Base-by-base conservation (phyloP, 2,888 invertebrate species). In the Hololepta plana region DNA sequence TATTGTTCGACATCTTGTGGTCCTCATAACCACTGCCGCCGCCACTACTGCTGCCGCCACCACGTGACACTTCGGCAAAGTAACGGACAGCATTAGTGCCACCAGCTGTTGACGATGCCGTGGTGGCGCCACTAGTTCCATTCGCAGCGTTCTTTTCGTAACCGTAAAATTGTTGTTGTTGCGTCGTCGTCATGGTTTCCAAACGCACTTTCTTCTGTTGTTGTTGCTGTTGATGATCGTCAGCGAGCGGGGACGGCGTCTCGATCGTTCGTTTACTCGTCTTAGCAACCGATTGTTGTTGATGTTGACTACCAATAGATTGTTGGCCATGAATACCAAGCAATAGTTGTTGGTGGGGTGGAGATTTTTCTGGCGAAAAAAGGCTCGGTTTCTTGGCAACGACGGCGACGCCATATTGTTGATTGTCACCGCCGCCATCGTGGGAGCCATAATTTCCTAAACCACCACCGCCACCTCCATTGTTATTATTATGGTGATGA, bases 281-380 rank as follows among this genome's bases (percentile, higher is more conserved):
- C 13, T 8, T 7, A 10, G 11, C 11, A n/a, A n/a, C n/a, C n/a
- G n/a, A n/a, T n/a, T n/a, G n/a, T n/a, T n/a, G 10, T 9, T 20
- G 10, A 7, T 26, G 10, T 3, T 27, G 49, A 3, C 40, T 40
- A 2, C 49, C 53, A 5, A 25, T 30, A 24, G 26, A 24, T 20
- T 25, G 33, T 22, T 31, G 41, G 27, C 34, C 31, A 24, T 28
- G 24, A 28, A 30, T 37, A 11, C 46, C 40, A 8, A 44, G 38
- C 10, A 42, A 29, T 5, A 26, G 16, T 27, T 45, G 44, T 38
- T 47, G 44, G 6, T 44, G 46, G 3, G 52, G 49, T 4, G 67
- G 62, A 1, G 63, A 58, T 32, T 67, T 69, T 33, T 72, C 72
- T 0, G 73, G 72, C 3, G 72, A 72, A 46, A 73, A 73, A 15